Evolutionary conservation across 35 echinoderm and acorn worm genomes (phyloP).

Genomic region (Ptychodera flava): DNA sequence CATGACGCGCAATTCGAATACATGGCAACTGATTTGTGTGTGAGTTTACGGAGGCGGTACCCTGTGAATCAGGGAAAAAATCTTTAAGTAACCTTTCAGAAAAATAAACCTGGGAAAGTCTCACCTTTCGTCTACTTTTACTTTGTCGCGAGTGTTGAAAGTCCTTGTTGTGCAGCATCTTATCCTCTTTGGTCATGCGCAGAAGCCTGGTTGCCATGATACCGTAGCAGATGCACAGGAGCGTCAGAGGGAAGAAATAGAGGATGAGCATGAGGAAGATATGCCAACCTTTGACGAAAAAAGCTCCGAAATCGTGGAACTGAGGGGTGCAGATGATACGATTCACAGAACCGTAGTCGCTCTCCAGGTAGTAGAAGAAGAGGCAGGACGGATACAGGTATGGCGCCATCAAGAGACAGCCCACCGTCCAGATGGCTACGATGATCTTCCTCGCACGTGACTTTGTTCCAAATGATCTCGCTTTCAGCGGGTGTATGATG

Average conservation of each 20-base stretch:
- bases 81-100: too few relatives aligned
- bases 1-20: too few relatives aligned
- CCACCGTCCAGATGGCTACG: conserved; percentile 51
- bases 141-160: conserved; percentile 72
- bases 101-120: too few relatives aligned
- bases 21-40: too few relatives aligned
- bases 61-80: too few relatives aligned
- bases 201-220: conserved; percentile 67
- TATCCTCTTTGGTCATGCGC: conserved; percentile 64
- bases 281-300: conserved; percentile 12
- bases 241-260: conserved; percentile 42
- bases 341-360: conserved; percentile 56
- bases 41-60: too few relatives aligned
- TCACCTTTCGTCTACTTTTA: conserved; percentile 71
- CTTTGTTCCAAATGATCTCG: conserved; percentile 74
- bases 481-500: conserved; percentile 76
- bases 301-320: background rate
- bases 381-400: conserved; percentile 67
- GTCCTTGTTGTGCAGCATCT: conserved; percentile 58
- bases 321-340: conserved; percentile 44
- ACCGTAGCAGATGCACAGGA: conserved; percentile 71
- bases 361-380: conserved; percentile 34
- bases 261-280: conserved; percentile 48
- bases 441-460: conserved; percentile 65
- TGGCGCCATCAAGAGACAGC: conserved; percentile 50